Evolutionary conservation across 2,797 vertebrate species (phyloP).

Genomic region (Meriones psammophilus): DNA sequence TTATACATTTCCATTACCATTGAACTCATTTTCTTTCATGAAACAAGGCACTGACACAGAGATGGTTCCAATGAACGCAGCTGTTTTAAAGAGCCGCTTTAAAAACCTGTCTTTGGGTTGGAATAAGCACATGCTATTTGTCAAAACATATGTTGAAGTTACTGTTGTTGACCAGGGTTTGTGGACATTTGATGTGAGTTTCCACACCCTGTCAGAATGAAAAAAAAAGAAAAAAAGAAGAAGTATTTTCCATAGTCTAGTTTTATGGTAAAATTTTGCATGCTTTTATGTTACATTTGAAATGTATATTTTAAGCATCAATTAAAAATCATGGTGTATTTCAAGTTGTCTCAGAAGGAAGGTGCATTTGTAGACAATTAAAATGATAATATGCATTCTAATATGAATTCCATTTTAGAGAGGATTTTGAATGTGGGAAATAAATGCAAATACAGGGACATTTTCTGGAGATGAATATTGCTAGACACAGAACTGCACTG

Average conservation of each 20-base stretch:
- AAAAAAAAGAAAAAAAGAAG: neutral
- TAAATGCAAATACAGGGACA: neutral
- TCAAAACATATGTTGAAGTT: conserved; percentile 71
- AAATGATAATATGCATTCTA: conserved; percentile 46
- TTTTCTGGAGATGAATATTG: conserved; percentile 41
- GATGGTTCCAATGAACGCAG: conserved; percentile 30
- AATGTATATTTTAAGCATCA: conserved; percentile 48
- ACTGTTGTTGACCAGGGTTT: neutral
- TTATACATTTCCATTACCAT: conserved; percentile 54
- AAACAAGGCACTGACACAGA: conserved; percentile 36
- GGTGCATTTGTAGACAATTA: conserved; percentile 48
- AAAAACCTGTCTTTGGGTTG: conserved; percentile 48
- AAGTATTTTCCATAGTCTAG: conserved; percentile 31
- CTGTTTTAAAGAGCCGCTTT: conserved; percentile 43
- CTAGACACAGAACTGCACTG: neutral
- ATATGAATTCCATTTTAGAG: conserved; percentile 50
- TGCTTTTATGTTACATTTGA: conserved; percentile 61
- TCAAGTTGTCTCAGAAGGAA: conserved; percentile 30
- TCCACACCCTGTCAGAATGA: conserved; percentile 33
- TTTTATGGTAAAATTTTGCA: conserved; percentile 54
- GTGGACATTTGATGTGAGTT: conserved; percentile 64
- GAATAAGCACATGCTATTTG: conserved; percentile 62
- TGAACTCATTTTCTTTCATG: conserved; percentile 53
- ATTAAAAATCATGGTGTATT: conserved; percentile 31
- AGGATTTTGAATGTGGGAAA: conserved; percentile 64